Conservation (phyloP, 2,113 vertebrate species). For the Dolichallabes microphthalmus region DNA sequence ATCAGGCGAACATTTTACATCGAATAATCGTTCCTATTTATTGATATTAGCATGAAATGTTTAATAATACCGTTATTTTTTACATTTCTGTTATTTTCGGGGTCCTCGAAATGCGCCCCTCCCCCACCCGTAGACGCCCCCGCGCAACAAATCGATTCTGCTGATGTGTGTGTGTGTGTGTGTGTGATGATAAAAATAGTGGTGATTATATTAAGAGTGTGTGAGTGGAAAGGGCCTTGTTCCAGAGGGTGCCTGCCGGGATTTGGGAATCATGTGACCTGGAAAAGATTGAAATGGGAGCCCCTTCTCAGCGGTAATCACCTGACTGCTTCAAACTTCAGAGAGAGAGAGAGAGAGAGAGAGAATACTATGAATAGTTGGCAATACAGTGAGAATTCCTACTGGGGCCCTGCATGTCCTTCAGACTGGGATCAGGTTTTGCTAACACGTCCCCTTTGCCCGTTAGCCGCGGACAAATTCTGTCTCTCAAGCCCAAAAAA, state of each 20-base stretch:
- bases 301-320: constrained; percentile 34
- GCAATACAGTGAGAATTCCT: constrained; percentile 51
- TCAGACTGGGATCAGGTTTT: constrained; percentile 35
- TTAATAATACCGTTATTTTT: neutral
- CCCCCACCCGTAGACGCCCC: neutral
- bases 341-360: constrained; percentile 11
- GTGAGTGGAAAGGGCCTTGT: constrained; percentile 23
- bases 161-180: neutral
- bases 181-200: neutral
- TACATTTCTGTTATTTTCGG: neutral
- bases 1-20: neutral
- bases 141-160: neutral
- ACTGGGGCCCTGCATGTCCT: constrained; percentile 40
- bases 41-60: neutral
- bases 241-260: constrained; percentile 44
- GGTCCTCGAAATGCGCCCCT: neutral
- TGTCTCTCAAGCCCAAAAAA: neutral
- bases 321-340: constrained; percentile 29
- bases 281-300: constrained; percentile 13
- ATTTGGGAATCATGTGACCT: constrained; percentile 44
- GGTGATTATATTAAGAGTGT: neutral
- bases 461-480: neutral
- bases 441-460: constrained; percentile 15
- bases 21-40: neutral
- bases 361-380: constrained; percentile 37